Conservation (phyloP, 2,113 vertebrate genomes). For the Panurus biarmicus region DNA sequence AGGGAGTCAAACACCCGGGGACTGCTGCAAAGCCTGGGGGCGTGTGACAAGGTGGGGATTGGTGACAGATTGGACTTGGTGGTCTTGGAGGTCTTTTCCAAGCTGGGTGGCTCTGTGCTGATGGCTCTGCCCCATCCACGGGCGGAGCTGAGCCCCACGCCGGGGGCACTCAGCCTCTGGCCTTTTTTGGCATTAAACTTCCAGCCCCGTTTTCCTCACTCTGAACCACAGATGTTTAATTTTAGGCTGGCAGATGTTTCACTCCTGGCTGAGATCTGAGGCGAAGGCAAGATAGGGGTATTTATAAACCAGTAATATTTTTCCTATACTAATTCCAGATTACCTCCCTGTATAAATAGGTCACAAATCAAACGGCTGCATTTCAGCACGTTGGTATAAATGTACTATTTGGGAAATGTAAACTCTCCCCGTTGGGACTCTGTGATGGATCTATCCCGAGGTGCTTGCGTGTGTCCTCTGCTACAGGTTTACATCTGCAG, state of each 20-base stretch:
- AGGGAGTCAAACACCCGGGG: not conserved
- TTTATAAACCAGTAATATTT: slow-evolving; percentile 67
- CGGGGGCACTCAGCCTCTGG: not conserved
- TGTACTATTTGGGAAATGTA: not conserved
- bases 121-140: not conserved
- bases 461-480: not conserved
- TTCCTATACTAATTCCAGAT: slow-evolving; percentile 62
- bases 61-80: accelerated
- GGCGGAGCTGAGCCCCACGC: not conserved
- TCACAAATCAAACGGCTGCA: slow-evolving; percentile 42
- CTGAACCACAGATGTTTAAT: slow-evolving; percentile 65
- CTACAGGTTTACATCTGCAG: not conserved
- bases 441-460: not conserved
- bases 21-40: not conserved
- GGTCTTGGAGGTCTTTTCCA: not conserved
- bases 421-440: not conserved
- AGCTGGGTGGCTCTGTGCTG: not conserved
- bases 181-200: slow-evolving; percentile 52
- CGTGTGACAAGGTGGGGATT: not conserved
- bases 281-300: slow-evolving; percentile 59
- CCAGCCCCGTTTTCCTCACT: not conserved
- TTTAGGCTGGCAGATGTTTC: slow-evolving; percentile 71
- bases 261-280: slow-evolving; percentile 56
- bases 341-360: slow-evolving; percentile 57
- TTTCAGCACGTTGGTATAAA: not conserved